Evolutionary conservation across 2,113 vertebrate genomes (phyloP).

Genomic region (Phalacrocorax carbo): DNA sequence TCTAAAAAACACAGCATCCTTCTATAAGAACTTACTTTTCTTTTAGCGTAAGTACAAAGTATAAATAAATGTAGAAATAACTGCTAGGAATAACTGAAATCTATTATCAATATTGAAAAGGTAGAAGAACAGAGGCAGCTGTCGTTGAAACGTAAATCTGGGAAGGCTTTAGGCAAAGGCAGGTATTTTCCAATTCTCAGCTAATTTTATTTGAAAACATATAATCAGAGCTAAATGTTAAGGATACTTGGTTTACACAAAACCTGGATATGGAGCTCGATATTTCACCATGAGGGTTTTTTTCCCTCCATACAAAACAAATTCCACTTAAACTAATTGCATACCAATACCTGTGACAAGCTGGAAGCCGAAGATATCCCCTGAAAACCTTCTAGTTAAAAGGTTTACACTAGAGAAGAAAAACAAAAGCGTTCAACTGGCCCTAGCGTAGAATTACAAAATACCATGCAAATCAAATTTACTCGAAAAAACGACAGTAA

Average conservation of each 20-base stretch:
- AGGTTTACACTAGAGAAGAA: background rate
- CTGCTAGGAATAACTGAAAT: background rate
- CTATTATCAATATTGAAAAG: background rate
- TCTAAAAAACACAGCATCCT: background rate
- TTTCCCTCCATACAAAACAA: background rate
- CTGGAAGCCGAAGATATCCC: background rate
- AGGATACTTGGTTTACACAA: background rate
- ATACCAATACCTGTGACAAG: background rate
- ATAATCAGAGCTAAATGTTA: background rate
- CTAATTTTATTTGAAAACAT: background rate
- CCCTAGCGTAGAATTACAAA: background rate
- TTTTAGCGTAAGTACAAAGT: background rate
- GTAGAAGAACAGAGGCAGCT: background rate
- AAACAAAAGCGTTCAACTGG: background rate
- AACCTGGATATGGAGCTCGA: background rate
- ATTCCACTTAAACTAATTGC: background rate
- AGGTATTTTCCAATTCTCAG: background rate
- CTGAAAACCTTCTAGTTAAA: background rate
- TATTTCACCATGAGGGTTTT: background rate
- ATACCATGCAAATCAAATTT: background rate
- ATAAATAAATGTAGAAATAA: background rate
- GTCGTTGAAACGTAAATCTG: background rate
- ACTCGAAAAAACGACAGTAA: background rate
- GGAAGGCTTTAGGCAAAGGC: background rate
- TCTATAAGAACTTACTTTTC: background rate